Conservation (phyloP, 2,113 vertebrate genomes). For the Gallinago paraguaiae region DNA sequence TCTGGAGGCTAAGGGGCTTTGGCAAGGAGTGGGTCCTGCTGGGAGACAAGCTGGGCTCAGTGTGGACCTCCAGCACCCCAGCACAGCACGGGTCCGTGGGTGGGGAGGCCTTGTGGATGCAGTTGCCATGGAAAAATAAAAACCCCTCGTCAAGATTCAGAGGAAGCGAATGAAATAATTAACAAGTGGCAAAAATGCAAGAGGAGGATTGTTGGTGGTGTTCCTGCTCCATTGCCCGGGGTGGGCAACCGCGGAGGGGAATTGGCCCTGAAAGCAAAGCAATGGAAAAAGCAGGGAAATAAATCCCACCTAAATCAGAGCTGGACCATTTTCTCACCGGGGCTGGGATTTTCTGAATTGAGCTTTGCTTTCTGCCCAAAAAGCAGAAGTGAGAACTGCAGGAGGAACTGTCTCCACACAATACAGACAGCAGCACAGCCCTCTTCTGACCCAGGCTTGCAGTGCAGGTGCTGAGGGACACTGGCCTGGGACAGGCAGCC, state of each 20-base stretch:
- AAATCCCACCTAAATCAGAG: background rate
- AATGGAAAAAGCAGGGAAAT: background rate
- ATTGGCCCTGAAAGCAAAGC: background rate
- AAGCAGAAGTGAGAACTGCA: background rate
- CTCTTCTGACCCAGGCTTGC: background rate
- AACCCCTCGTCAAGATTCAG: background rate
- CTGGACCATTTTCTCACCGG: background rate
- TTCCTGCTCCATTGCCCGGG: background rate
- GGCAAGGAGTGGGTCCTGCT: background rate
- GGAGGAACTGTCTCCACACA: background rate
- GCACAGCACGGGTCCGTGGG: background rate
- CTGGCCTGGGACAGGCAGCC: background rate
- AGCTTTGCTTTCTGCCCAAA: background rate
- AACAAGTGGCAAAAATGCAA: background rate
- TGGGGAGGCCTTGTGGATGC: background rate
- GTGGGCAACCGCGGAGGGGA: background rate
- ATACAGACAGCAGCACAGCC: background rate
- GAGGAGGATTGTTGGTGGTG: background rate
- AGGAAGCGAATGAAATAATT: background rate
- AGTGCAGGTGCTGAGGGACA: background rate
- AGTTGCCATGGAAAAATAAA: constrained; percentile 33
- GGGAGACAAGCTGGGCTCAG: accelerated
- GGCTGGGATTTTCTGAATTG: background rate
- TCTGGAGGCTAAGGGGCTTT: background rate
- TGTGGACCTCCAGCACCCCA: background rate